Conservation (phyloP, 2,888 invertebrate genomes). For the Meiosimyza platycephala region DNA sequence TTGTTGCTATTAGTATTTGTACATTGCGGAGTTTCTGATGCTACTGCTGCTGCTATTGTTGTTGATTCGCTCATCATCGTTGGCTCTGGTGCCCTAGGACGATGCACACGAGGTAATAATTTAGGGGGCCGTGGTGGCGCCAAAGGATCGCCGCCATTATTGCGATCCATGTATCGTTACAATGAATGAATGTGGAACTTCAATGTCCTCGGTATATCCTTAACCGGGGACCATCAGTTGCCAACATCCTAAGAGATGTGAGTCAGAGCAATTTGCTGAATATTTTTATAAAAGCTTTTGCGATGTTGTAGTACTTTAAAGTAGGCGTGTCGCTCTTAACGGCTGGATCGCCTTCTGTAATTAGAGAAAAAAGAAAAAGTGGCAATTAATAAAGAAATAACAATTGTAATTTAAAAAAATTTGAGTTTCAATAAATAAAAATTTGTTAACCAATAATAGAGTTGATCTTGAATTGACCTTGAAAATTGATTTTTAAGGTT, state of each 20-base stretch:
- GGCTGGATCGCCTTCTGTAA: slow-evolving; percentile 71
- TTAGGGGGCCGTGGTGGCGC: slow-evolving; percentile 81
- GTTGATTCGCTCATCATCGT: slow-evolving; percentile 63
- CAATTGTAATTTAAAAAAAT: background rate
- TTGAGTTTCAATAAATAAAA: background rate
- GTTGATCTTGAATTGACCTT: background rate
- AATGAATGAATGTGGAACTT: slow-evolving; percentile 55
- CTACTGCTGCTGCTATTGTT: slow-evolving; percentile 46
- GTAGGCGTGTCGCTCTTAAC: background rate
- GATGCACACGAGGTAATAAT: slow-evolving; percentile 78
- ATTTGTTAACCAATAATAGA: background rate
- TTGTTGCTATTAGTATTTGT: slow-evolving; percentile 40
- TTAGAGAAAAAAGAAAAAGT: slow-evolving; percentile 46
- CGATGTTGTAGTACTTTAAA: background rate
- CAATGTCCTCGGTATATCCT: slow-evolving; percentile 67
- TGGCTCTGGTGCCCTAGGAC: slow-evolving; percentile 72
- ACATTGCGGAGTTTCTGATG: slow-evolving; percentile 51
- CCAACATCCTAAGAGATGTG: slow-evolving; percentile 69
- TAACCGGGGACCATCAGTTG: slow-evolving; percentile 74
- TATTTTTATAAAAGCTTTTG: background rate
- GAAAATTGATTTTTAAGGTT: no score
- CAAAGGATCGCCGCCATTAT: slow-evolving; percentile 79
- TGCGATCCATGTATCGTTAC: slow-evolving; percentile 76
- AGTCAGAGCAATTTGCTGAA: background rate
- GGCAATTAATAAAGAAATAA: background rate